phyloP scores from a whole-genome alignment of 2,888 invertebrate genomes.

The Sylvicola fuscatus region DNA sequence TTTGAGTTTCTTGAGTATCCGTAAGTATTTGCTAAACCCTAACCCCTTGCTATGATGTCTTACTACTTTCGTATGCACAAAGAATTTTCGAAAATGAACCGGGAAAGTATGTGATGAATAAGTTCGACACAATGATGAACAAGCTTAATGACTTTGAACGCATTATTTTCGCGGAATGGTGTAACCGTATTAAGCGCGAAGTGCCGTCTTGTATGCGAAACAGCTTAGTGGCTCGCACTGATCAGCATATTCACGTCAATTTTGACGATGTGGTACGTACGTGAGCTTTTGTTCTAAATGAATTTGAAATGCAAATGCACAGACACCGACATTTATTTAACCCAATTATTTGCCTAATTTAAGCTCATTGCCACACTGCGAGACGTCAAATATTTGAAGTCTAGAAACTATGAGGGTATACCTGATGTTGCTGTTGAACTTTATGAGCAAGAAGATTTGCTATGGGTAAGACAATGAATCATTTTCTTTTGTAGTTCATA shows the following conservation, averaged over 20 bases:
- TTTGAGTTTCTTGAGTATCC: slow-evolving; percentile 10
- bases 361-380: neutral
- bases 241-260: neutral
- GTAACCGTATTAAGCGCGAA: neutral
- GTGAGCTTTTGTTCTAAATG: no score
- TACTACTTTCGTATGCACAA: neutral
- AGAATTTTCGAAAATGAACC: neutral
- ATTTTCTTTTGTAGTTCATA: neutral
- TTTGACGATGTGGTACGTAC: neutral
- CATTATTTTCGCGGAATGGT: neutral
- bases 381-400: neutral
- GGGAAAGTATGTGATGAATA: neutral
- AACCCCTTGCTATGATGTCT: neutral
- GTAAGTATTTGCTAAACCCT: slow-evolving; percentile 8
- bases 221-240: neutral
- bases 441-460: slow-evolving; percentile 12
- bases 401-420: slow-evolving; percentile 7
- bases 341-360: neutral
- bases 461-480: neutral
- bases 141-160: neutral
- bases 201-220: neutral
- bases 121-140: neutral
- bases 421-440: slow-evolving; percentile 16
- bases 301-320: no score
- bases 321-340: neutral